Conservation (phyloP, 1,140 invertebrate genomes). For the Fopius arisanus region DNA sequence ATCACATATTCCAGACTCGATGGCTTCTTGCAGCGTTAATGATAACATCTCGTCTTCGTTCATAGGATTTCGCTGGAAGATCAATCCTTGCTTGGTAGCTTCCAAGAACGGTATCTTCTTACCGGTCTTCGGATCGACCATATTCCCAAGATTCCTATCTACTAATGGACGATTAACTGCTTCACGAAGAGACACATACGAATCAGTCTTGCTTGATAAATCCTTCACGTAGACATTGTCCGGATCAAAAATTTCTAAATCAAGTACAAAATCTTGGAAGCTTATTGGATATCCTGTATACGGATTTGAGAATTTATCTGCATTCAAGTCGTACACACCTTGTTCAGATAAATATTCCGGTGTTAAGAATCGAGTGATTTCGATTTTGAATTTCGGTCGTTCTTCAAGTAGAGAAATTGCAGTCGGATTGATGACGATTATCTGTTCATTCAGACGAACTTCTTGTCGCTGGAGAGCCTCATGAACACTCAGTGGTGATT, state of each 20-base stretch:
- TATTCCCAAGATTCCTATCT: slow-evolving; percentile 78
- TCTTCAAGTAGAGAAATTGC: slow-evolving; percentile 55
- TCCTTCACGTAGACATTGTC: slow-evolving; percentile 82
- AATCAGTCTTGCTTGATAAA: slow-evolving; percentile 71
- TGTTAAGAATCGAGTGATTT: slow-evolving; percentile 68
- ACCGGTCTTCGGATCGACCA: slow-evolving; percentile 84
- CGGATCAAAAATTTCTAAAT: slow-evolving; percentile 78
- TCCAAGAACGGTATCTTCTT: slow-evolving; percentile 84
- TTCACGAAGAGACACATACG: slow-evolving; percentile 75
- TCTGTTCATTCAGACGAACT: slow-evolving; percentile 73
- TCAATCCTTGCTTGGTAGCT: slow-evolving; percentile 78
- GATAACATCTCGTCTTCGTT: slow-evolving; percentile 52
- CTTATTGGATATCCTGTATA: slow-evolving; percentile 76
- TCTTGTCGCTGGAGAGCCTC: slow-evolving; percentile 71
- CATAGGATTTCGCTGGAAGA: slow-evolving; percentile 63
- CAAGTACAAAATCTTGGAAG: slow-evolving; percentile 80
- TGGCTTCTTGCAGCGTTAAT: slow-evolving; percentile 71
- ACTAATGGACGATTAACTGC: slow-evolving; percentile 79
- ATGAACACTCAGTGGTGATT: slow-evolving; percentile 69
- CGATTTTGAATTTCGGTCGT: slow-evolving; percentile 51
- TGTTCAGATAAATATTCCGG: slow-evolving; percentile 73
- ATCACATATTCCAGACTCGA: slow-evolving; percentile 73
- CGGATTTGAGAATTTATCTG: slow-evolving; percentile 81
- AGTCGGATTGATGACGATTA: slow-evolving; percentile 69
- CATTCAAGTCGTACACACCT: slow-evolving; percentile 78